Conservation (phyloP, 1,140 invertebrate genomes). For the Gonioctena quinquepunctata region DNA sequence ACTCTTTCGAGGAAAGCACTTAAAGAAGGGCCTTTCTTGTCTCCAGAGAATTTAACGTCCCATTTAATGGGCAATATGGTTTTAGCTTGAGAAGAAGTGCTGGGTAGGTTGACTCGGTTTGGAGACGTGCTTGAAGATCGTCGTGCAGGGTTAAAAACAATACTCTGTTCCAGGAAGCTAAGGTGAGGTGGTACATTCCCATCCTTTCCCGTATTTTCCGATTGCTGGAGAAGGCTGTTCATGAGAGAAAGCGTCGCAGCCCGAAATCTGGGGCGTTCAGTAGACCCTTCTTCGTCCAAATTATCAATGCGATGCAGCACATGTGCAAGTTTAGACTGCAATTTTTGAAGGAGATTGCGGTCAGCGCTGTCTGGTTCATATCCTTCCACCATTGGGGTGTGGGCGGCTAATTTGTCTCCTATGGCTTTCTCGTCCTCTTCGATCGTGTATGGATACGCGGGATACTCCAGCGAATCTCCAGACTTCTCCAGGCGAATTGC, state of each 20-base stretch:
- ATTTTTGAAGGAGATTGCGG: background rate
- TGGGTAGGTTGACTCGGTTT: background rate
- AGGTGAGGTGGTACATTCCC: background rate
- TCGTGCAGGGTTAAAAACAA: background rate
- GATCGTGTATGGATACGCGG: background rate
- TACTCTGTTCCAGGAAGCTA: background rate
- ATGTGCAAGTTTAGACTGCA: background rate
- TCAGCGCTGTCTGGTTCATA: background rate
- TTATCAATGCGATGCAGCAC: background rate
- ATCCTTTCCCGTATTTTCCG: background rate
- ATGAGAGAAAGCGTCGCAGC: background rate
- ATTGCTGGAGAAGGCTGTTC: background rate
- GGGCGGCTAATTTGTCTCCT: background rate
- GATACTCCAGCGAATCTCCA: background rate
- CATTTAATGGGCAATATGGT: background rate
- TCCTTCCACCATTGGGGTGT: background rate
- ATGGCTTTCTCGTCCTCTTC: background rate
- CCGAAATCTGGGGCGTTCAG: background rate
- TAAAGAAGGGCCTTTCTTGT: background rate
- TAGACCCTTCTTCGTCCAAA: background rate
- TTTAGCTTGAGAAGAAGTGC: background rate
- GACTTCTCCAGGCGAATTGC: background rate
- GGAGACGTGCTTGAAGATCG: background rate
- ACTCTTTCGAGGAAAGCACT: conserved; percentile 23
- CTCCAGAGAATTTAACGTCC: background rate